Base-by-base conservation (phyloP, 2,888 invertebrate species). In the Griposia aprilina region DNA sequence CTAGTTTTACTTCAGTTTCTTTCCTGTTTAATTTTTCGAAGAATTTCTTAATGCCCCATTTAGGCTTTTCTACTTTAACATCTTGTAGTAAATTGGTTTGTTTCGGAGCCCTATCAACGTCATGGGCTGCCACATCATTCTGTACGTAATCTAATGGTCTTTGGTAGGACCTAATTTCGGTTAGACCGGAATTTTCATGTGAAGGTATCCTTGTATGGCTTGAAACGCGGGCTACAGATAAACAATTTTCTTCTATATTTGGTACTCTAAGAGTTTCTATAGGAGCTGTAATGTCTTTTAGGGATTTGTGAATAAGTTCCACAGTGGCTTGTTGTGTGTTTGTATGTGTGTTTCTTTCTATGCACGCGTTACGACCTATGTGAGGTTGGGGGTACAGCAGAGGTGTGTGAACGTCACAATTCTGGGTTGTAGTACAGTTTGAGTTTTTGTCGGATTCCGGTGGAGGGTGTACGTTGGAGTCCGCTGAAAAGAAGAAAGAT, bases 301-400 rank as follows among this genome's bases (percentile, higher is more conserved):
- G 94, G 3, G 97, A 98, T 87, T 97, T 98, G 85, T 98, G 98
- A 80, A 98, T 97, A 13, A 98, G 94, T 83, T 96, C 91, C 1
- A 96, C 95, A 0, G 96, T 97, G 93, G 89, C 97, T 93, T 74
- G 97, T 93, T 86, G 97, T 93, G 96, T 97, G 97, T 86, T 98
- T 6, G 84, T 87, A 85, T 94, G 94, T 17, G 96, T 96, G 91
- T 96, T 96, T 0, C 98, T 97, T 17, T 99, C 99, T 93, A 99
- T 99, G 93, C 98, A 99, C 17, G 98, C 97, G 96, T 99, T 99
- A 50, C 98, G 97, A 1, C 99, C 99, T 93, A 99, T 98, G 94
- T 98, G 98, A 0, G 98, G 98, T 91, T 98, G 98, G 0, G 96
- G 92, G 91, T 94, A 95, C 0, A 96, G 91, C 66, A 98, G 94